phyloP scores from a whole-genome alignment of 92 coral and sea anemone species.

The Nematostella vectensis region DNA sequence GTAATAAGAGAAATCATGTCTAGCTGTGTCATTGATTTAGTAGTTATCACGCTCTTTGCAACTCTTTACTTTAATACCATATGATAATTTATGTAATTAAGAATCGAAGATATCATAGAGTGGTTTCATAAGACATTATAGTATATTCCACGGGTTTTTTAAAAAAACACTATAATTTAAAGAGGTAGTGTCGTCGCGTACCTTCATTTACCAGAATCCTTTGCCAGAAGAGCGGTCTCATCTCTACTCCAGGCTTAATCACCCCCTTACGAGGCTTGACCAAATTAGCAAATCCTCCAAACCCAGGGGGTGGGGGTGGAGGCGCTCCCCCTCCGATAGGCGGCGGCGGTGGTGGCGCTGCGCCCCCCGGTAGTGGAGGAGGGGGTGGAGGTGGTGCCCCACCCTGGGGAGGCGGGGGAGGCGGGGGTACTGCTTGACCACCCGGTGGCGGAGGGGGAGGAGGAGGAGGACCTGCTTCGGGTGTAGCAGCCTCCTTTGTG shows the following conservation, averaged over 20 bases:
- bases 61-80: too few relatives aligned
- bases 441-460: slow-evolving; percentile 56
- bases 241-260: slow-evolving; percentile 90
- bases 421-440: slow-evolving; percentile 27
- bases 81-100: too few relatives aligned
- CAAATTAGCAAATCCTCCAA: slow-evolving; percentile 23
- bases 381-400: slow-evolving; percentile 53
- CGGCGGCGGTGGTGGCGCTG: slow-evolving; percentile 60
- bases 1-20: too few relatives aligned
- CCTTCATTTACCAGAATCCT: slow-evolving; percentile 56
- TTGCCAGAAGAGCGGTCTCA: slow-evolving; percentile 99
- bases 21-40: too few relatives aligned
- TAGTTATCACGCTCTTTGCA: too few relatives aligned
- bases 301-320: slow-evolving; percentile 62
- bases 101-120: too few relatives aligned
- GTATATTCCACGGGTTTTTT: too few relatives aligned
- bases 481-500: slow-evolving; percentile 10
- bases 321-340: slow-evolving; percentile 30
- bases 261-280: slow-evolving; percentile 72
- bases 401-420: slow-evolving; percentile 72
- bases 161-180: too few relatives aligned
- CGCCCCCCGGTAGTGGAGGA: slow-evolving; percentile 43
- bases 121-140: too few relatives aligned
- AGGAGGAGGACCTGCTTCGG: slow-evolving; percentile 55
- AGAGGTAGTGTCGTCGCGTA: too few relatives aligned